Base-by-base conservation (phyloP, 2,113 vertebrate species). In the Etheostoma cragini region DNA sequence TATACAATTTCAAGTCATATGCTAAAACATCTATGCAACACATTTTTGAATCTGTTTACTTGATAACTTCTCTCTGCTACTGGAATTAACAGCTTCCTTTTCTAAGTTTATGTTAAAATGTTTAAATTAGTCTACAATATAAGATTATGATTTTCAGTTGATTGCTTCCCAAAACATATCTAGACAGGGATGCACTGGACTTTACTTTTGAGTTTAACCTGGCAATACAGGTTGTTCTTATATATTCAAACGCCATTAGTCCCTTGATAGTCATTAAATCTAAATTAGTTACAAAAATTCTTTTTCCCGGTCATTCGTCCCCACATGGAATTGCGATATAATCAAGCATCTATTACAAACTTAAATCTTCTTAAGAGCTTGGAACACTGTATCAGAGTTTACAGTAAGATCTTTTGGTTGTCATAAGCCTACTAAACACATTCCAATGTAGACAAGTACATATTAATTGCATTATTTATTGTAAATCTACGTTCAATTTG, bases 291-390 rank as follows among this genome's bases (percentile, higher is more conserved):
- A 82, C 50, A 63, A 63, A 63, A 49, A 80, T 65, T 30, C 47
- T 73, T 57, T 80, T 75, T 61, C 57, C 53, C 15, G 61, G 64
- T 82, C 54, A 56, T 68, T 86, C 71, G 61, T 81, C 61, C 53
- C 66, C 50, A 67, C 70, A 35, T 75, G 52, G 81, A 81, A 86
- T 86, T 86, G 52, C 56, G 67, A 64, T 83, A 75, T 84, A 87
- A 91, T 92, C 65, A 75, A 72, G 81, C 84, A 78, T 89, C 86
- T 91, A 89, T 91, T 89, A 90, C 91, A 89, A 81, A 81, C 57
- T 49, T 66, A 80, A 91, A 88, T 89, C 90, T 70, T 83, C 91
- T 89, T 88, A 90, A 89, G 80, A 88, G 88, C 79, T 88, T 82
- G 74, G 79, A 90, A 84, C 69, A 79, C 58, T 19, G 61, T 76